Evolutionary conservation across 2,888 invertebrate species (phyloP).

Genomic region (Dicyrtomina minuta): DNA sequence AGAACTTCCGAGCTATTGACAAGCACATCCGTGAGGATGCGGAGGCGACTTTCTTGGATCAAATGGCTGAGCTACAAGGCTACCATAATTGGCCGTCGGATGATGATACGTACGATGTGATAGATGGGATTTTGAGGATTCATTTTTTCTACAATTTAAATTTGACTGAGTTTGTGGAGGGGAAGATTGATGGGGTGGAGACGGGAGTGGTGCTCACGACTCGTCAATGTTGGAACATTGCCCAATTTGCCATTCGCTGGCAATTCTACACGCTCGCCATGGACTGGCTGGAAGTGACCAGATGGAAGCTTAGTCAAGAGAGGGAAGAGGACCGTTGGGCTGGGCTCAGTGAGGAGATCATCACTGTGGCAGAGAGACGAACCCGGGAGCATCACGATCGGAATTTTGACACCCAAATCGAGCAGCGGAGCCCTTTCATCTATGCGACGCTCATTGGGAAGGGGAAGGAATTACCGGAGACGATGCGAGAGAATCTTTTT

Average conservation of each 20-base stretch:
- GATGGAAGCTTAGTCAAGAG: constrained; percentile 42
- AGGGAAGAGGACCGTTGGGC: constrained; percentile 29
- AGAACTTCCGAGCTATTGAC: constrained; percentile 28
- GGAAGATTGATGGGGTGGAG: constrained; percentile 44
- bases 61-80: constrained; percentile 45
- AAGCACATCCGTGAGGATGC: constrained; percentile 34
- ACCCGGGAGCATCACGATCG: constrained; percentile 44
- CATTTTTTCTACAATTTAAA: constrained; percentile 51
- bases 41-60: constrained; percentile 39
- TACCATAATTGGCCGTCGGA: constrained; percentile 48
- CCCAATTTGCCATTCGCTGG: constrained; percentile 47
- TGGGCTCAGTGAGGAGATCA: constrained; percentile 23
- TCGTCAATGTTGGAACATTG: constrained; percentile 48
- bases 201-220: constrained; percentile 48
- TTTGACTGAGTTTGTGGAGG: constrained; percentile 43
- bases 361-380: constrained; percentile 23
- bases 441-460: constrained; percentile 18
- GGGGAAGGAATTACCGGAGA: constrained; percentile 17
- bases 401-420: constrained; percentile 40
- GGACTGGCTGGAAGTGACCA: constrained; percentile 51
- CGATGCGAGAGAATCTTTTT: constrained; percentile 26
- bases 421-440: constrained; percentile 33
- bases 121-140: constrained; percentile 50
- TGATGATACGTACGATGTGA: constrained; percentile 49
- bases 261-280: constrained; percentile 51